Base-by-base conservation (phyloP, 2,113 vertebrate species). In the Heterotilapia buettikoferi region DNA sequence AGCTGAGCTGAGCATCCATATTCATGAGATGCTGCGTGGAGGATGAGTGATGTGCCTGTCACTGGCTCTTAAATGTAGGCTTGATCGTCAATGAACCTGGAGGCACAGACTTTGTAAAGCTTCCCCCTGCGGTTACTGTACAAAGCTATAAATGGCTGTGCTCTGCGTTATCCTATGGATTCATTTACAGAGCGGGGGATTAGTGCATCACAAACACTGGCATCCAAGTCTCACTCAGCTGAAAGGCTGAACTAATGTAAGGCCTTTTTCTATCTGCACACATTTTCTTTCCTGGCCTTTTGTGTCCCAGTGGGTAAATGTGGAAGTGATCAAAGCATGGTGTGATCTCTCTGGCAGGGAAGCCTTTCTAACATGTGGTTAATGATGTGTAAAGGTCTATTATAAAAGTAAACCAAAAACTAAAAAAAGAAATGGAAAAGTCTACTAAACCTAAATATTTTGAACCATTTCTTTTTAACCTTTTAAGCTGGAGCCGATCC, bases 11-110 rank as follows among this genome's bases (percentile, higher is more conserved):
- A 52, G 66, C 50, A 73, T 93, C 24, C 85, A 94, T 94, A 95
- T 95, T 94, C 84, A 94, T 94, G 82, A 88, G 61, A 12, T 38
- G 5, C 59, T 36, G 16, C 18, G 18, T 53, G 81, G 16, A 43
- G 82, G 81, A 83, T 92, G 93, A 95, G 86, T 86, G 89, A 93
- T 93, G 91, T 57, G 82, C 73, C 66, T 92, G 89, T 88, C 93
- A 38, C 43, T 12, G 57, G 54, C 71, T 50, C 85, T 93, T 19
- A 82, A 86, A 71, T 19, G 7, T 5, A 61, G 47, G 83, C 83
- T 90, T 89, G 91, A 91, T 93, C 85, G 83, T 54, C 11, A 47
- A 82, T 83, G 61, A 87, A 57, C 78, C 71, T 61, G 26, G 45
- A 47, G 33, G 61, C 57, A 13, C 5, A 31, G 16, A 66, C 10